Evolutionary conservation across 2,113 vertebrate genomes (phyloP).

Genomic region (Ciconia boyciana): DNA sequence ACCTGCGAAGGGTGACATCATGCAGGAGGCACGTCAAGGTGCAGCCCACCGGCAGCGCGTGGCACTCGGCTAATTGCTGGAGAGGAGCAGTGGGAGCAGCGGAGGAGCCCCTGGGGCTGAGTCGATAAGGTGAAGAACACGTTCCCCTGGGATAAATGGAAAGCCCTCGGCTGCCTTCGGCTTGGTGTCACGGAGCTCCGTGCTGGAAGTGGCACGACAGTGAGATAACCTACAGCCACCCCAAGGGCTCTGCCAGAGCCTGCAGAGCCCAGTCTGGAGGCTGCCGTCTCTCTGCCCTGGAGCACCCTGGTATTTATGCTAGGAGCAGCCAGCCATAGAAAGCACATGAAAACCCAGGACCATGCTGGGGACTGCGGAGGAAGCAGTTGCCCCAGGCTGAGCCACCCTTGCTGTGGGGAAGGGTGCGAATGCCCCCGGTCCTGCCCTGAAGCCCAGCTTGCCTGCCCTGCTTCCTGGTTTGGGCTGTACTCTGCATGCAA

Average conservation of each 20-base stretch:
- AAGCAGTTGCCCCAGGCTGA: neutral
- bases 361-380: neutral
- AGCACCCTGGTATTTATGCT: neutral
- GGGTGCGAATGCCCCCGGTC: fast-evolving
- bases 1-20: neutral
- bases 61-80: neutral
- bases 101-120: neutral
- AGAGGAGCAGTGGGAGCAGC: neutral
- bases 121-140: neutral
- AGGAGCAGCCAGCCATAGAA: neutral
- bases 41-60: fast-evolving
- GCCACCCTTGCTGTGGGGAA: neutral
- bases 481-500: fast-evolving
- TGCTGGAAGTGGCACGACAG: neutral
- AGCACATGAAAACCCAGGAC: neutral
- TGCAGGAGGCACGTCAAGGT: neutral
- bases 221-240: neutral
- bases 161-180: neutral
- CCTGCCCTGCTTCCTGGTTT: neutral
- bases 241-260: neutral
- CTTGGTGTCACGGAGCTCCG: neutral
- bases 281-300: neutral
- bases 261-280: neutral
- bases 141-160: neutral
- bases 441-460: neutral